These are phyloP conservation scores for Troides oblongomaculatus DNA, from an alignment of 2,888 invertebrate species.

Conservation along the genomic window DNA sequence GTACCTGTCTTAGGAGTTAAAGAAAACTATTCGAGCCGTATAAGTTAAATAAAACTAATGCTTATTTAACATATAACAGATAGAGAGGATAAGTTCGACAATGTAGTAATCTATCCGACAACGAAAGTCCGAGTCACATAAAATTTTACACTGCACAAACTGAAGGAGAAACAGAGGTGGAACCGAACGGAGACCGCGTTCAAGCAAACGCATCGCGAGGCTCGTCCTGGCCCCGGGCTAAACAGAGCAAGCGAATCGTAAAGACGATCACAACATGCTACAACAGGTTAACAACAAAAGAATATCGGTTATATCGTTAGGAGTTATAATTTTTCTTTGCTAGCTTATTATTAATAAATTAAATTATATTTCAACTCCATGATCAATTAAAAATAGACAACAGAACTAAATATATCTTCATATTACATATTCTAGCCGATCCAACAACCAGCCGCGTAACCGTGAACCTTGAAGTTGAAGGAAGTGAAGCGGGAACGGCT, in stretches of 20 bases:
- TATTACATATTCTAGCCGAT: not conserved
- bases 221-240: no score
- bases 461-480: constrained; percentile 50
- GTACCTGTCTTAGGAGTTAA: not conserved
- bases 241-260: no score
- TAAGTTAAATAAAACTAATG: not conserved
- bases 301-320: not conserved
- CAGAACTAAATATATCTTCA: not conserved
- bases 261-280: not conserved
- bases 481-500: constrained; percentile 48
- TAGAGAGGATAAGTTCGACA: no score
- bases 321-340: not conserved
- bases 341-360: not conserved
- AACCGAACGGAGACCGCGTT: no score
- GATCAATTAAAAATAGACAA: not conserved
- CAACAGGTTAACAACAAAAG: not conserved
- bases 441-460: constrained; percentile 40
- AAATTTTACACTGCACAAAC: no score
- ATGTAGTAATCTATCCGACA: no score
- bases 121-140: no score
- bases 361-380: not conserved
- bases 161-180: no score
- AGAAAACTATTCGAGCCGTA: not conserved
- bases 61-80: not conserved
- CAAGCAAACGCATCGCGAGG: no score